These are phyloP conservation scores for Ganaspis brasiliensis DNA, from an alignment of 2,888 invertebrate genomes.

Conservation along the genomic window DNA sequence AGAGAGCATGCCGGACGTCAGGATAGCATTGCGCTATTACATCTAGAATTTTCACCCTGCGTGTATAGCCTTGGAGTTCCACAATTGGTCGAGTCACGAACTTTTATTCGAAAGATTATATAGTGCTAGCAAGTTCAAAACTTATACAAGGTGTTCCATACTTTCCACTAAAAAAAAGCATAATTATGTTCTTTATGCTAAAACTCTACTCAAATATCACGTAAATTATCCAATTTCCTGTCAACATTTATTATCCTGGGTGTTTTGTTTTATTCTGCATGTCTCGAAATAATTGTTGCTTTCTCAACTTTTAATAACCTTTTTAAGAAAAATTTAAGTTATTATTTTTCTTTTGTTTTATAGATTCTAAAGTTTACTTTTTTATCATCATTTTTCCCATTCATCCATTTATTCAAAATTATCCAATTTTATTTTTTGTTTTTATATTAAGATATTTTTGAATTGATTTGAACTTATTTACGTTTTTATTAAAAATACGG, in stretches of 20 bases:
- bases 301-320: no score
- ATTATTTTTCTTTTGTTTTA: no score
- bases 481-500: not conserved
- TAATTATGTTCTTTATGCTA: constrained; percentile 5
- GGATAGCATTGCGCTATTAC: constrained; percentile 28
- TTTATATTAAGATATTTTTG: no score
- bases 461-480: not conserved
- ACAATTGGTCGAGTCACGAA: constrained; percentile 43
- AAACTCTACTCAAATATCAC: not conserved
- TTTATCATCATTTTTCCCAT: no score
- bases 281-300: no score
- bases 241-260: not conserved
- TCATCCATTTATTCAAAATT: no score
- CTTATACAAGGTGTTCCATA: constrained; percentile 21
- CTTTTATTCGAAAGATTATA: constrained; percentile 40
- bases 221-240: constrained; percentile 11
- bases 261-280: not conserved
- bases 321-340: no score
- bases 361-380: no score
- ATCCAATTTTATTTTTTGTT: no score
- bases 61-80: constrained; percentile 31
- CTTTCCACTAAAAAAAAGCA: not conserved
- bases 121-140: constrained; percentile 23
- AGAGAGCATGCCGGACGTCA: constrained; percentile 21
- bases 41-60: constrained; percentile 29